Evolutionary conservation across 2,113 vertebrate genomes (phyloP).

Genomic region (Epinephelus cyanopodus): DNA sequence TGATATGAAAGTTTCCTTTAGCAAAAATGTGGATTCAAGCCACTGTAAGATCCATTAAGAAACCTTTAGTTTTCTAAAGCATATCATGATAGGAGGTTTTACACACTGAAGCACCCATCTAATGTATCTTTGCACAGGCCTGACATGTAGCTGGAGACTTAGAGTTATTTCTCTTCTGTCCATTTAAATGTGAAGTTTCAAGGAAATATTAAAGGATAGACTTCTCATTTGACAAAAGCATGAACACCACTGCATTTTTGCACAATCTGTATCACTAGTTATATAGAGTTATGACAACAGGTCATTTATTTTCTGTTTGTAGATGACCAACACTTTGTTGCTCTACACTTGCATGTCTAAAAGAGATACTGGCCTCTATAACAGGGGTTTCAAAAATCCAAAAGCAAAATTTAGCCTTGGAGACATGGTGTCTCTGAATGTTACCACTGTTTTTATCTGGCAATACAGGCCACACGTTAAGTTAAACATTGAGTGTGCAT

Average conservation of each 20-base stretch:
- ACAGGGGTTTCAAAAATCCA: constrained; percentile 5
- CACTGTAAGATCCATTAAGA: constrained; percentile 13
- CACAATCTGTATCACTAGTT: constrained; percentile 69
- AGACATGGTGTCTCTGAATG: constrained; percentile 5
- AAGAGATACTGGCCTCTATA: constrained; percentile 17
- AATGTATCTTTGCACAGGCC: constrained; percentile 68
- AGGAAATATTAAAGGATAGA: constrained; percentile 41
- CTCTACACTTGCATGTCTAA: constrained; percentile 24
- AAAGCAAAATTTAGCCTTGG: neutral
- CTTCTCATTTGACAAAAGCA: constrained; percentile 68
- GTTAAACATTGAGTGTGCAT: constrained; percentile 15
- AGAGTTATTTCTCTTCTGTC: constrained; percentile 64
- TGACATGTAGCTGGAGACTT: constrained; percentile 52
- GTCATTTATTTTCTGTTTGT: constrained; percentile 51
- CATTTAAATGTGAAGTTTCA: constrained; percentile 72
- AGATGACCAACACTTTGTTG: constrained; percentile 17
- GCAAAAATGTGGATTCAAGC: constrained; percentile 34
- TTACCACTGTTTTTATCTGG: constrained; percentile 9
- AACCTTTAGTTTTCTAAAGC: constrained; percentile 10
- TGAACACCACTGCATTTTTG: constrained; percentile 76
- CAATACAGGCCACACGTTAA: constrained; percentile 23
- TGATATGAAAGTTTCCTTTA: constrained; percentile 33
- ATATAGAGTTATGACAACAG: constrained; percentile 37
- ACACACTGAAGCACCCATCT: constrained; percentile 30
- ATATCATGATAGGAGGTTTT: constrained; percentile 13